phyloP scores from a whole-genome alignment of 2,888 invertebrate species.

The Drosophila atroscutellata region DNA sequence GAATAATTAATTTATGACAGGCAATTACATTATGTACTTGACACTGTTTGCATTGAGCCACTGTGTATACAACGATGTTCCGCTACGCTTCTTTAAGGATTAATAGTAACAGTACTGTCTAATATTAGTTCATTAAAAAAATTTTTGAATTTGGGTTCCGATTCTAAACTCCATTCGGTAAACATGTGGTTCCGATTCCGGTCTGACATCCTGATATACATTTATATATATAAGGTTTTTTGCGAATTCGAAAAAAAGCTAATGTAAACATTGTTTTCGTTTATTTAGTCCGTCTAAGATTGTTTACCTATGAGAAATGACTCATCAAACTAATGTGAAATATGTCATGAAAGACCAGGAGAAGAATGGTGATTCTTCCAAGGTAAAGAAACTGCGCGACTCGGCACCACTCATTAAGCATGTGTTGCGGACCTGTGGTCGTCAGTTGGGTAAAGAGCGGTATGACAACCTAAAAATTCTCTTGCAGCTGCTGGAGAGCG shows the following conservation, averaged over 20 bases:
- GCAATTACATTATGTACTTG: neutral
- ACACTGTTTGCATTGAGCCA: no score
- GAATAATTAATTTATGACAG: no score
- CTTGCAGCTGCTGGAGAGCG: constrained; percentile 70
- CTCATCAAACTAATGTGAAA: constrained; percentile 10
- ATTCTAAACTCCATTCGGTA: neutral
- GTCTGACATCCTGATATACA: no score
- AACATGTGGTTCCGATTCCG: neutral
- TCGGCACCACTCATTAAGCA: constrained; percentile 90
- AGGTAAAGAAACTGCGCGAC: constrained; percentile 82
- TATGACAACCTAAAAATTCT: constrained; percentile 72
- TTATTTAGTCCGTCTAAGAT: neutral
- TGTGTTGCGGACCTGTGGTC: constrained; percentile 86
- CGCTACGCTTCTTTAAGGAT: neutral
- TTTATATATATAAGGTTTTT: neutral
- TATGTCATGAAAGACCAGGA: neutral
- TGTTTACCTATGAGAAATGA: constrained; percentile 3
- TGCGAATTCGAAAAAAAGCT: neutral
- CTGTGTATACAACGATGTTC: neutral
- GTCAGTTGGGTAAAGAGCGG: constrained; percentile 51
- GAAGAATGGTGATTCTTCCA: constrained; percentile 10
- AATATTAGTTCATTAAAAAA: neutral
- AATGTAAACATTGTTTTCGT: neutral
- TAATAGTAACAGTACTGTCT: neutral
- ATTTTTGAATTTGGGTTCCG: neutral